A percentile compares a stretch with the other conserved stretches of the same genome.
phyloP scores from a whole-genome alignment of 2,888 invertebrate genomes.

The Clepsis dumicolana region DNA sequence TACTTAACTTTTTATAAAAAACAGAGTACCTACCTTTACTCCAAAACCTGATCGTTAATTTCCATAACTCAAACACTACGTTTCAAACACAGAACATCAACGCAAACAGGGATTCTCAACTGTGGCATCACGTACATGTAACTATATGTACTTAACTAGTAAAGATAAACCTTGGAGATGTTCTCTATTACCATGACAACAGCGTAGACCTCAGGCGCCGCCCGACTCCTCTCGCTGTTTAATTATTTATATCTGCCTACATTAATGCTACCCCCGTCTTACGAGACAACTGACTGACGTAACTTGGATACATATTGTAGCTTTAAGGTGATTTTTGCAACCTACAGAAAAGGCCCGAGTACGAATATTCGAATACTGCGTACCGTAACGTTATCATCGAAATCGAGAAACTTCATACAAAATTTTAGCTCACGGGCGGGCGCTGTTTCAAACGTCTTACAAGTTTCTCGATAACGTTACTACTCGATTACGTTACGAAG shows the following conservation, averaged over 20 bases:
- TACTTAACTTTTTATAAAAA: neutral
- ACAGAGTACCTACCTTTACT: neutral
- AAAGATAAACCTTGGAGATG: constrained; percentile 18
- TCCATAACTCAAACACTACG: constrained; percentile 4
- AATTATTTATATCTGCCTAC: constrained; percentile 37
- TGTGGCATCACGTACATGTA: neutral
- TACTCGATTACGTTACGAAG: too few species aligned
- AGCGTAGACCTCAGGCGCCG: constrained; percentile 24
- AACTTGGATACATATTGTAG: constrained; percentile 7
- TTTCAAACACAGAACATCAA: constrained; percentile 1
- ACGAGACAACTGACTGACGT: constrained; percentile 36
- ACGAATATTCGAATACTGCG: too few species aligned
- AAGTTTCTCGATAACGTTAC: too few species aligned
- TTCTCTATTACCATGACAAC: constrained; percentile 27
- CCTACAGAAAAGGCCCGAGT: too few species aligned
- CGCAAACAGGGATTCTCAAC: neutral
- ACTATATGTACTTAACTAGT: neutral
- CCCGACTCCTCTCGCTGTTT: constrained; percentile 31
- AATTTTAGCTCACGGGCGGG: too few species aligned
- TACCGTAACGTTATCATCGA: too few species aligned
- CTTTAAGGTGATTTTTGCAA: constrained; percentile 16
- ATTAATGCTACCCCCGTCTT: constrained; percentile 34
- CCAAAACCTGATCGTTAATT: neutral
- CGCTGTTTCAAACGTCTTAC: too few species aligned
- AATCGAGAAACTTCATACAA: too few species aligned